These are phyloP conservation scores for Siphlonurus alternatus DNA, from an alignment of 2,888 invertebrate species.

Conservation along the genomic window DNA sequence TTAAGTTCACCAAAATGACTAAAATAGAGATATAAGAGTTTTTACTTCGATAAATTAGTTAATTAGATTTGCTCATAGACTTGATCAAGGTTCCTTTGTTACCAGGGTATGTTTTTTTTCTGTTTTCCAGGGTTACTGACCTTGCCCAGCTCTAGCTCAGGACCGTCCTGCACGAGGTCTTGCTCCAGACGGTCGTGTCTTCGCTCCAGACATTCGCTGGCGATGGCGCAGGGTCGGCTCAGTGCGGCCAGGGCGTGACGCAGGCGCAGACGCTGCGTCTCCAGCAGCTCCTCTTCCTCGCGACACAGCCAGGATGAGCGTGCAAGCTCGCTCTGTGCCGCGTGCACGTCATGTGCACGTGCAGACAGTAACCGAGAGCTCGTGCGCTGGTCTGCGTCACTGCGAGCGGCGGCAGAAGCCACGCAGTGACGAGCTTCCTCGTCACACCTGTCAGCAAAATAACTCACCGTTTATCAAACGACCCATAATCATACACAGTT, in stretches of 20 bases:
- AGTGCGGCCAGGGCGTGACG: slow-evolving; percentile 45
- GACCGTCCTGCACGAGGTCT: slow-evolving; percentile 56
- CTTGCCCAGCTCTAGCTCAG: slow-evolving; percentile 60
- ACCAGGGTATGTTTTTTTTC: too few species aligned
- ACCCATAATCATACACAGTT: too few species aligned
- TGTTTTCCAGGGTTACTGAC: too few species aligned
- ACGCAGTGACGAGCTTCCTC: not conserved
- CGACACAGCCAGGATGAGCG: slow-evolving; percentile 16
- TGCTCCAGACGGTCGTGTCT: slow-evolving; percentile 49
- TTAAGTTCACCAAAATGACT: too few species aligned
- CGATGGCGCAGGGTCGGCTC: slow-evolving; percentile 49
- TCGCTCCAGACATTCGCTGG: slow-evolving; percentile 54
- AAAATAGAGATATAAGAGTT: too few species aligned
- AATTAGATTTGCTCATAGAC: too few species aligned
- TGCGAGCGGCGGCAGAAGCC: not conserved
- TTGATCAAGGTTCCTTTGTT: too few species aligned
- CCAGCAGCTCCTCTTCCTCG: slow-evolving; percentile 49
- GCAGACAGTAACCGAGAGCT: not conserved
- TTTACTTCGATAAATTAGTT: too few species aligned
- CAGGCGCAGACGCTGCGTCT: slow-evolving; percentile 46
- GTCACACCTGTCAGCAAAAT: not conserved
- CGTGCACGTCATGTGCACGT: not conserved
- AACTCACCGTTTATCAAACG: too few species aligned
- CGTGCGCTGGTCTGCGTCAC: not conserved
- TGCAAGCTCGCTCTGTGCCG: not conserved